These are phyloP conservation scores for Cirrhinus molitorella DNA, from an alignment of 2,797 vertebrate genomes.

Conservation along the genomic window DNA sequence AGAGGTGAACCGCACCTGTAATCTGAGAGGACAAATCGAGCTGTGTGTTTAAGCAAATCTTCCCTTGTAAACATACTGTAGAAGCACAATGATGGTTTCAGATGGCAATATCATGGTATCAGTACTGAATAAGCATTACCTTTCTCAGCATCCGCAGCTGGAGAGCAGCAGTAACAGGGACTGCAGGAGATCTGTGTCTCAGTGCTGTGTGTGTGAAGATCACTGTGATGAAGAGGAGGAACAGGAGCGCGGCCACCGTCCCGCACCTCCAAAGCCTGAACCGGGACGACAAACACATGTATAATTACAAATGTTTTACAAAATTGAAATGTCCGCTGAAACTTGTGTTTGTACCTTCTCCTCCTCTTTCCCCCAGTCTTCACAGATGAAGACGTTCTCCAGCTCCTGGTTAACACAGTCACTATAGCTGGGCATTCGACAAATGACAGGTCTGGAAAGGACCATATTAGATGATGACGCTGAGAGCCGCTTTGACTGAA, in stretches of 20 bases:
- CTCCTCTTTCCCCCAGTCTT: conserved; percentile 86
- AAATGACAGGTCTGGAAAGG: conserved; percentile 87
- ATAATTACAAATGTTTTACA: background rate
- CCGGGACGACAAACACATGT: background rate
- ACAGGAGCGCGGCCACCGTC: conserved; percentile 92
- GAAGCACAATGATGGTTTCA: background rate
- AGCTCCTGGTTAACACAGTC: conserved; percentile 96
- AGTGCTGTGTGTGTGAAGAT: conserved; percentile 85
- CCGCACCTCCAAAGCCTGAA: conserved; percentile 87
- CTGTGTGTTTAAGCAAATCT: background rate
- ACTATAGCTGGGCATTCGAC: conserved; percentile 89
- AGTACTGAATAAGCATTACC: background rate
- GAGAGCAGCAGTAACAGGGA: conserved; percentile 89
- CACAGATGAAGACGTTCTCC: conserved; percentile 94
- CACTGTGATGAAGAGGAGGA: conserved; percentile 85
- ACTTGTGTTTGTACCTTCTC: conserved; percentile 76
- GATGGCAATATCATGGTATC: background rate
- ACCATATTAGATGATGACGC: conserved; percentile 82
- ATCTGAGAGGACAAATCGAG: conserved; percentile 85
- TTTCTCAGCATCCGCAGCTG: conserved; percentile 58
- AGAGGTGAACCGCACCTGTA: conserved; percentile 93
- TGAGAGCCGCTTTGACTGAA: conserved; percentile 83
- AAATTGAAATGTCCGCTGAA: background rate
- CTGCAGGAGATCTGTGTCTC: conserved; percentile 94
- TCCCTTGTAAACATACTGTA: background rate